Evolutionary conservation across 1,140 invertebrate genomes (phyloP).

Genomic region (Eurytemora carolleeae): DNA sequence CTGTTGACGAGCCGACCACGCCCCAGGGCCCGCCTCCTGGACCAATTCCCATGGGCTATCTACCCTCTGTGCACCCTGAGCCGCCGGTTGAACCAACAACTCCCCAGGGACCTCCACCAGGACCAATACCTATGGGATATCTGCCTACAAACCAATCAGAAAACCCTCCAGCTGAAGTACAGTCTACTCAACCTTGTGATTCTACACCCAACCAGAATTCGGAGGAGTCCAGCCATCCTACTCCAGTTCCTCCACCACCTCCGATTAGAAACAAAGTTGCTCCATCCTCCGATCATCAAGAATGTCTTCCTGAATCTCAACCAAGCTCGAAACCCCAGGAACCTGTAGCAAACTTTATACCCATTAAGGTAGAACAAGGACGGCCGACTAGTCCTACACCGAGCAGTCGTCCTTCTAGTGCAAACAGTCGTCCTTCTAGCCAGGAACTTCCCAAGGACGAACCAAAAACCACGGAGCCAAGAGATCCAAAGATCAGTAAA

Average conservation of each 20-base stretch:
- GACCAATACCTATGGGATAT: background rate
- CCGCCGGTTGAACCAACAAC: background rate
- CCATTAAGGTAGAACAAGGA: background rate
- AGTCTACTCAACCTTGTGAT: too few species aligned
- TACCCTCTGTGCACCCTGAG: background rate
- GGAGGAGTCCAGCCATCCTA: too few species aligned
- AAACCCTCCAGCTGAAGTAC: too few species aligned
- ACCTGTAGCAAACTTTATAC: too few species aligned
- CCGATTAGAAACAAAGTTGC: too few species aligned
- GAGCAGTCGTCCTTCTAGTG: background rate
- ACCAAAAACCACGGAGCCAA: too few species aligned
- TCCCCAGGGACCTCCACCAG: background rate
- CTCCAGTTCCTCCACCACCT: too few species aligned
- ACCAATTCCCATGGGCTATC: background rate
- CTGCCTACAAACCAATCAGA: background rate
- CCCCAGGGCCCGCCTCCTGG: background rate
- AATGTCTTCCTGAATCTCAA: too few species aligned
- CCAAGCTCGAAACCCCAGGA: too few species aligned
- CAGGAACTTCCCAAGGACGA: background rate
- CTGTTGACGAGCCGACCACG: background rate
- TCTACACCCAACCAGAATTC: too few species aligned
- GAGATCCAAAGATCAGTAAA: too few species aligned
- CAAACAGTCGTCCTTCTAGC: background rate
- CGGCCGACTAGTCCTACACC: background rate
- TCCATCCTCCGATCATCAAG: too few species aligned